These are phyloP conservation scores for Athalia cordata DNA, from an alignment of 2,888 invertebrate genomes.

Conservation along the genomic window DNA sequence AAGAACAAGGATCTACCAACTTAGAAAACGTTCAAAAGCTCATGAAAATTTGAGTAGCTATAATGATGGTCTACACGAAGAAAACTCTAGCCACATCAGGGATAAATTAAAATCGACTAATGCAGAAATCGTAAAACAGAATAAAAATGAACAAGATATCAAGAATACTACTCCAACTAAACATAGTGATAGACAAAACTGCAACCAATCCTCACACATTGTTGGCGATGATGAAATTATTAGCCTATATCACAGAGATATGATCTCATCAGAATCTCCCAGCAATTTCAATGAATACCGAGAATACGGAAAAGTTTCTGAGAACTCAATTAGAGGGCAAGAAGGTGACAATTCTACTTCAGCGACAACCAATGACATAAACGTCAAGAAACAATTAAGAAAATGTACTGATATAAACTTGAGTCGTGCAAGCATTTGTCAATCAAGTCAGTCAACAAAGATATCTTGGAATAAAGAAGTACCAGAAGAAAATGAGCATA, in stretches of 20 bases:
- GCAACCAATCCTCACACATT: background rate
- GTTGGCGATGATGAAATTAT: background rate
- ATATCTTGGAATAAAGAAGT: background rate
- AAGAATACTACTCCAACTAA: background rate
- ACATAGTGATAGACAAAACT: background rate
- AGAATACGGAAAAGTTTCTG: background rate
- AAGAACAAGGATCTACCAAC: conserved; percentile 34
- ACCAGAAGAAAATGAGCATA: background rate
- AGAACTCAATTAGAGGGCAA: background rate
- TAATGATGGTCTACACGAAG: background rate
- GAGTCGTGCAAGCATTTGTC: background rate
- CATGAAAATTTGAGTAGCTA: background rate
- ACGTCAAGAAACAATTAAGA: background rate
- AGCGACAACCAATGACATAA: background rate
- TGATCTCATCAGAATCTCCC: background rate
- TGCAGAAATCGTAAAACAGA: conserved; percentile 3
- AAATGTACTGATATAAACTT: conserved; percentile 2
- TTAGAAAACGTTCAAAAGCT: background rate
- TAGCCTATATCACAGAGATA: background rate
- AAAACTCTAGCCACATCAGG: background rate
- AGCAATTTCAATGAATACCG: background rate
- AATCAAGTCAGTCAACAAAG: background rate
- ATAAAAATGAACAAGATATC: background rate
- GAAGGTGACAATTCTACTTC: background rate
- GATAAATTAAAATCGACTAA: background rate